Evolutionary conservation across 2,888 invertebrate species (phyloP).

Genomic region (Perithous albicinctus): DNA sequence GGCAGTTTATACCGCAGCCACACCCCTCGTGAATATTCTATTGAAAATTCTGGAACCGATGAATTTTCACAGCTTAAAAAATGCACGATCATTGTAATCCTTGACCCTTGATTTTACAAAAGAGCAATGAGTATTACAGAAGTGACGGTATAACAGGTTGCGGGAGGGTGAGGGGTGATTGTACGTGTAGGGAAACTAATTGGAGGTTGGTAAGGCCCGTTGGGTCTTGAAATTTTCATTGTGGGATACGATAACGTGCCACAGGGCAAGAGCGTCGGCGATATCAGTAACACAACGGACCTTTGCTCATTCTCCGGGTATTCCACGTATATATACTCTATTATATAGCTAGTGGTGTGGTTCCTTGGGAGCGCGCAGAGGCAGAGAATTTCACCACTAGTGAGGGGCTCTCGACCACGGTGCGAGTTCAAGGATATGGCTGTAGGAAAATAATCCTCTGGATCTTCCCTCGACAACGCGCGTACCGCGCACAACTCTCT

Average conservation of each 20-base stretch:
- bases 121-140: not conserved
- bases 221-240: slow-evolving; percentile 56
- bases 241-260: slow-evolving; percentile 24
- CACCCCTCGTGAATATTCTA: slow-evolving; percentile 1
- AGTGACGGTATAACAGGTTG: not conserved
- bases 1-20: not conserved
- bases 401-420: slow-evolving; percentile 18
- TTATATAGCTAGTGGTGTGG: not conserved
- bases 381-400: slow-evolving; percentile 36
- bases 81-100: slow-evolving; percentile 1
- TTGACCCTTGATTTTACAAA: not conserved
- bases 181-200: slow-evolving; percentile 39
- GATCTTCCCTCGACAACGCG: slow-evolving; percentile 37
- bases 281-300: slow-evolving; percentile 36
- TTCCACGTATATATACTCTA: slow-evolving; percentile 5
- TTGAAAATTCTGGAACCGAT: not conserved
- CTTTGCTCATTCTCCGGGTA: slow-evolving; percentile 16
- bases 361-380: slow-evolving; percentile 7
- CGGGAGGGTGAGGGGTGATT: not conserved
- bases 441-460: slow-evolving; percentile 46
- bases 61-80: not conserved
- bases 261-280: not conserved
- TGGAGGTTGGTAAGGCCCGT: slow-evolving; percentile 38
- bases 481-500: slow-evolving; percentile 14
- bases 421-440: slow-evolving; percentile 48